Evolutionary conservation across 2,113 vertebrate species (phyloP), one percentile per base, ranked within the genome.

Genomic region (Tetrax tetrax): DNA sequence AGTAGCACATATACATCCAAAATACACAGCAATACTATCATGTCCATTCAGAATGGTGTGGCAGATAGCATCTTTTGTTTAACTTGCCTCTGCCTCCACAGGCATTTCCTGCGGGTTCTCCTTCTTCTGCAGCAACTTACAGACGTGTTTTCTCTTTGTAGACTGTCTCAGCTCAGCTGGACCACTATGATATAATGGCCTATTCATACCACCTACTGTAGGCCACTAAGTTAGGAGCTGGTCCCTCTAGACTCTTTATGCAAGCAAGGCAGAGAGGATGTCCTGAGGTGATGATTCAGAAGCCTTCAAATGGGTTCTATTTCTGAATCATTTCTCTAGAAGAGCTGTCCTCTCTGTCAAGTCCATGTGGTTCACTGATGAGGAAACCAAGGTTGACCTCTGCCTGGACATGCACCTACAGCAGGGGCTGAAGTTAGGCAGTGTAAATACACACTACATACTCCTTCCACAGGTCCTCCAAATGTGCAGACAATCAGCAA

Each of bases 161-260:
- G 33, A n/a, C 18, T 41, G 41, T 14, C 45, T 60, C 28, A 69
- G 33, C 35, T 9, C 56, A 48, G 10, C 29, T 75, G 41, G 45
- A 24, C 13, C 51, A 54, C 21, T 50, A 19, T 37, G 47, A 54
- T 33, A n/a, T 7, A 61, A 50, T 8, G 17, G 17, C 37, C 33
- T 37, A 41, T 8, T 43, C 41, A 47, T 9, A 54, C 7, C 24
- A 29, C 10, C 28, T 47, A 7, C 63, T 68, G 38, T 7, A 70
- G 60, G 66, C 79, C 29, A 50, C 37, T 35, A 17, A 70, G 10
- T 1, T 45, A 60, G 48, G 20, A 66, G 23, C 1, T 69, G 38
- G 2, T 45, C 28, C 51, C 29, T 83, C 57, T 33, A 75, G 25
- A 22, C 31, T 60, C 0, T 0, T 25, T 38, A 31, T 11, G 16